These are phyloP conservation scores for Dysmachus trigonus DNA, from an alignment of 2,888 invertebrate species.

Conservation along the genomic window DNA sequence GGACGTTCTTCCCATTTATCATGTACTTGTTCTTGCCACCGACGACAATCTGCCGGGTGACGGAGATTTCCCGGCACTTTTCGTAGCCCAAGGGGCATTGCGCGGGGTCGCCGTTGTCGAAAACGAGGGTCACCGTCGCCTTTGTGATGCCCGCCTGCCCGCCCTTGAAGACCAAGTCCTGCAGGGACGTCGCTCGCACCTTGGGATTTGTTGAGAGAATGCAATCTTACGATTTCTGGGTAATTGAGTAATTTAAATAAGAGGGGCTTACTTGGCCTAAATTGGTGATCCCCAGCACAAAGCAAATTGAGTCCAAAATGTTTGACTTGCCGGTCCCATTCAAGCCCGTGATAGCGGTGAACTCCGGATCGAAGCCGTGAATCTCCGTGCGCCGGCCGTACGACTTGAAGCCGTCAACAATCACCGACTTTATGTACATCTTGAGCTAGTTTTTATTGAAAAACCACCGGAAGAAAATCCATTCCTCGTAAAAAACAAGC, in stretches of 20 bases:
- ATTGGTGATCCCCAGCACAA: slow-evolving; percentile 94
- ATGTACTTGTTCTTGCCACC: slow-evolving; percentile 93
- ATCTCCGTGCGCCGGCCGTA: slow-evolving; percentile 94
- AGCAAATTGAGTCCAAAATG: slow-evolving; percentile 96
- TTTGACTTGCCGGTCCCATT: slow-evolving; percentile 99
- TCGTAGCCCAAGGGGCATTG: slow-evolving; percentile 93
- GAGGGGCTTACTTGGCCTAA: slow-evolving; percentile 79
- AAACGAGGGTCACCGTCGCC: slow-evolving; percentile 94
- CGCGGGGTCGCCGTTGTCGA: slow-evolving; percentile 86
- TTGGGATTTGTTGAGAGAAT: slow-evolving; percentile 59
- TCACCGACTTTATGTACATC: slow-evolving; percentile 93
- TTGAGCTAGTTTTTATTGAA: neutral
- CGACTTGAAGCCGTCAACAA: slow-evolving; percentile 97
- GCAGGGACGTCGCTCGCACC: slow-evolving; percentile 90
- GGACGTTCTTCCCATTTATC: slow-evolving; percentile 91
- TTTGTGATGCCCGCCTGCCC: slow-evolving; percentile 96
- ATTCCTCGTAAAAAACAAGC: neutral
- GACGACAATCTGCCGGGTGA: slow-evolving; percentile 85
- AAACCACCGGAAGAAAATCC: neutral
- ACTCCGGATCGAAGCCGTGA: slow-evolving; percentile 90
- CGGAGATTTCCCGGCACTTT: slow-evolving; percentile 87
- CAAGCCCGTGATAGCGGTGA: slow-evolving; percentile 97
- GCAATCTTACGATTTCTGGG: neutral
- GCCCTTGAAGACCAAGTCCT: slow-evolving; percentile 97
- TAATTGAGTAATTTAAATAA: neutral